Percentiles rank a stretch among this genome's conserved stretches.
Conservation (phyloP, 1,140 invertebrate species). For the Liolophura sinensis region DNA sequence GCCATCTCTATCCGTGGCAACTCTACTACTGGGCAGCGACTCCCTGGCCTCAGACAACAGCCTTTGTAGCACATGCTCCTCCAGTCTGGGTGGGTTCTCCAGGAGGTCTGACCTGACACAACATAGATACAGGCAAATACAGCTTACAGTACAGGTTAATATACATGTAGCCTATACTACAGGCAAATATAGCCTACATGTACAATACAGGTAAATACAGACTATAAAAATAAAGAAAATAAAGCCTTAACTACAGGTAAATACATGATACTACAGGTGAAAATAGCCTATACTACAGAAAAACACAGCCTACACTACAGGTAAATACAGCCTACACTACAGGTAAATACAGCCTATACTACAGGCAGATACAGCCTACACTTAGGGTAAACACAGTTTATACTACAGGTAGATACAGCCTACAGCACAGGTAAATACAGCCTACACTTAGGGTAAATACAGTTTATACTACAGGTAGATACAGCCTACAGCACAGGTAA, state of each 20-base stretch:
- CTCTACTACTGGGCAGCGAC: too few species aligned
- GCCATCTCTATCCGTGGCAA: too few species aligned
- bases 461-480: too few species aligned
- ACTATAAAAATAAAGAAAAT: not conserved
- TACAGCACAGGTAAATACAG: too few species aligned
- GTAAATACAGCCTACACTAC: not conserved
- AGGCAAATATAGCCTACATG: not conserved
- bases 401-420: too few species aligned
- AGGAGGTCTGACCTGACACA: constrained; percentile 12
- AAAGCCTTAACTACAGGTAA: not conserved
- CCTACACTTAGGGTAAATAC: too few species aligned
- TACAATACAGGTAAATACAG: constrained; percentile 1
- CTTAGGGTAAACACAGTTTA: too few species aligned
- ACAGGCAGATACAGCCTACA: too few species aligned
- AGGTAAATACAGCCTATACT: too few species aligned
- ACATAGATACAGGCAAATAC: not conserved
- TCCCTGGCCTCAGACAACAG: constrained; percentile 33
- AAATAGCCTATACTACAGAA: not conserved
- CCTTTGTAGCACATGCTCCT: constrained; percentile 34
- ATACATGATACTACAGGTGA: not conserved
- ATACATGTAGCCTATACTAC: not conserved
- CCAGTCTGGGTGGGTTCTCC: constrained; percentile 38
- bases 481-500: too few species aligned
- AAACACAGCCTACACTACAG: not conserved
- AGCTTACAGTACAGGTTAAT: not conserved